Conservation (phyloP, 2,113 vertebrate species). For the Heterocephalus glaber region DNA sequence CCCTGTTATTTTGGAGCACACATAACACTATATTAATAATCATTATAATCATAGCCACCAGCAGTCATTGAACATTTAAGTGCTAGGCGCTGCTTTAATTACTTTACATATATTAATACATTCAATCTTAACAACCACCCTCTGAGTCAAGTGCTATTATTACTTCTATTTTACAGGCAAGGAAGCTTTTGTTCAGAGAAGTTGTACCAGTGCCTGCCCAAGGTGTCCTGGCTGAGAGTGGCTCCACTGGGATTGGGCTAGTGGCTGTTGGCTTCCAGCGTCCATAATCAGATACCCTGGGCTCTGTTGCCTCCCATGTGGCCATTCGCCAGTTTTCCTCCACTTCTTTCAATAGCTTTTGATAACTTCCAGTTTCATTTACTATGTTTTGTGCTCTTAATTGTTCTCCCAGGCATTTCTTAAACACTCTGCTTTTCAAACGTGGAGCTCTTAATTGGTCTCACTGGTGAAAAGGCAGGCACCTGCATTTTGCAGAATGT, state of each 20-base stretch:
- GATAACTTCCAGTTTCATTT: slow-evolving; percentile 70
- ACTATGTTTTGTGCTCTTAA: slow-evolving; percentile 65
- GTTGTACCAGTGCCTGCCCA: rapidly evolving
- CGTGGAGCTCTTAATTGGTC: slow-evolving; percentile 73
- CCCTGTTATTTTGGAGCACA: slow-evolving; percentile 31
- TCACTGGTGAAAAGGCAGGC: slow-evolving; percentile 48
- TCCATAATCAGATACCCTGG: not conserved
- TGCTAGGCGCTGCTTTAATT: slow-evolving; percentile 65
- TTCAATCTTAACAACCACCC: slow-evolving; percentile 58
- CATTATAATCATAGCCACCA: slow-evolving; percentile 48
- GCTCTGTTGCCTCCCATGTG: not conserved
- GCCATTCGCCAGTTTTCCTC: slow-evolving; percentile 4
- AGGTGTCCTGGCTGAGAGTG: not conserved
- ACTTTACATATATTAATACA: slow-evolving; percentile 71
- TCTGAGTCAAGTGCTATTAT: not conserved
- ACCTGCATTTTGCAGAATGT: slow-evolving; percentile 39
- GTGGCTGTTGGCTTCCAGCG: not conserved
- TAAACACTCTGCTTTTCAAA: slow-evolving; percentile 71
- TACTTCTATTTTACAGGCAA: slow-evolving; percentile 5
- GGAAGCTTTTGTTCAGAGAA: not conserved
- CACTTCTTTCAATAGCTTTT: slow-evolving; percentile 55
- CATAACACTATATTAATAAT: slow-evolving; percentile 59
- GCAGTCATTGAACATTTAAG: slow-evolving; percentile 17
- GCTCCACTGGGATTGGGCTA: not conserved
- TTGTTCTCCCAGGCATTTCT: slow-evolving; percentile 76